Evolutionary conservation across 2,113 vertebrate genomes (phyloP).

Genomic region (Gymnogyps californianus): DNA sequence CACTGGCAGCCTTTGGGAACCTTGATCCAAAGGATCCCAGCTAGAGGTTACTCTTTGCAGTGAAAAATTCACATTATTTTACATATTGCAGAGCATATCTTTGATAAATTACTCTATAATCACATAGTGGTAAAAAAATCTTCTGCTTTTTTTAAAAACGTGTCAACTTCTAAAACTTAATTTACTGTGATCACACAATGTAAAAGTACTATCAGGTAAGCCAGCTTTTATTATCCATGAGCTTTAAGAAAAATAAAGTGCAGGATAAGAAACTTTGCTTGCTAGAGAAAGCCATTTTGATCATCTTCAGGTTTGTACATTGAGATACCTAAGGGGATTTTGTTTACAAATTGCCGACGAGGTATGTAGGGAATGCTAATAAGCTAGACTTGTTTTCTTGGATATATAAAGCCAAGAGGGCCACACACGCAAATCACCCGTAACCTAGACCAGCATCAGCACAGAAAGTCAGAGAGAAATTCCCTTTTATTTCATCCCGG

Average conservation of each 20-base stretch:
- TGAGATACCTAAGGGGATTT: fast-evolving
- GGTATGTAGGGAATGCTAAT: fast-evolving
- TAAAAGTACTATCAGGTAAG: background rate
- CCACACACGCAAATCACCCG: fast-evolving
- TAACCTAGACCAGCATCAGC: background rate
- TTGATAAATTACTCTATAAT: background rate
- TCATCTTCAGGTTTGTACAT: background rate
- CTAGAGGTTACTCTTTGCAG: background rate
- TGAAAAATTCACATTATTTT: fast-evolving
- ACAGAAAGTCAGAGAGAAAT: background rate
- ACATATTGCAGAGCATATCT: fast-evolving
- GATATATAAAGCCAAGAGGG: fast-evolving
- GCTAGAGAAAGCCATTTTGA: background rate
- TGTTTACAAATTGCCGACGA: fast-evolving
- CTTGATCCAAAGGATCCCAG: fast-evolving
- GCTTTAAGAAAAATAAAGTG: background rate
- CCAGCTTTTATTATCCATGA: background rate
- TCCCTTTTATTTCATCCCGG: no score
- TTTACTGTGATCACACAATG: background rate
- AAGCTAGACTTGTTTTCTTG: fast-evolving
- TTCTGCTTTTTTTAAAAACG: background rate
- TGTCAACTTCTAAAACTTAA: background rate
- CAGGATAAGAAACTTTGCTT: background rate
- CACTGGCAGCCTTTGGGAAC: background rate
- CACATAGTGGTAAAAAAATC: fast-evolving